Conservation (phyloP, 2,888 invertebrate genomes). For the Ceriagrion tenellum region DNA sequence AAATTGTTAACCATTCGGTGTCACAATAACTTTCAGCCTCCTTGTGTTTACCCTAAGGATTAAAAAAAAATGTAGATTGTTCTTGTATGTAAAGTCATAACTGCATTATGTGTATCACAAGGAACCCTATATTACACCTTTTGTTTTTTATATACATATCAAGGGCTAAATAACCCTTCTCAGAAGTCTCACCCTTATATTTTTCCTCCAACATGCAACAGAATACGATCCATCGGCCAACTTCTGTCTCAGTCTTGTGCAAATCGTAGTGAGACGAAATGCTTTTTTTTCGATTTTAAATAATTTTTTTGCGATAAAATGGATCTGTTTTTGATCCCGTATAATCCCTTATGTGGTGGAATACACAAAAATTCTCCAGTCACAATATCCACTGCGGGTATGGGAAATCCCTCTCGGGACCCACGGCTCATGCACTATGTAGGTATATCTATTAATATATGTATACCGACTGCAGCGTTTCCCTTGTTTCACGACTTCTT, state of each 20-base stretch:
- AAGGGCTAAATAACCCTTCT: constrained; percentile 37
- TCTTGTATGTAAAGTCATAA: constrained; percentile 7
- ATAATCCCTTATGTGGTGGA: not conserved
- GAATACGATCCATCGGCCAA: constrained; percentile 12
- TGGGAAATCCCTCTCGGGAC: not conserved
- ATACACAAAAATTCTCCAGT: not conserved
- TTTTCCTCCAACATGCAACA: not conserved
- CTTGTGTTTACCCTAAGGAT: not conserved
- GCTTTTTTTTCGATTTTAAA: not conserved
- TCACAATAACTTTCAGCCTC: not conserved
- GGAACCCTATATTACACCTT: not conserved
- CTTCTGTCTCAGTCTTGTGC: constrained; percentile 51
- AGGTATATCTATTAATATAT: not conserved
- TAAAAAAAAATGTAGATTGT: not conserved
- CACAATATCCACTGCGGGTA: not conserved
- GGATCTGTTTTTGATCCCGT: not conserved
- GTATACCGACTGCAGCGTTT: not conserved
- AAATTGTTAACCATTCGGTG: not conserved
- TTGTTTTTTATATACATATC: constrained; percentile 17
- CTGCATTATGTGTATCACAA: constrained; percentile 54
- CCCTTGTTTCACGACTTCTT: not conserved
- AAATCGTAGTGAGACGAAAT: not conserved
- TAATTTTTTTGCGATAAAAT: not conserved
- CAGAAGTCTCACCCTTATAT: not conserved
- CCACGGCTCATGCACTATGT: not conserved